These are phyloP conservation scores for Botia kubotai DNA, from an alignment of 2,797 vertebrate species.

Conservation along the genomic window DNA sequence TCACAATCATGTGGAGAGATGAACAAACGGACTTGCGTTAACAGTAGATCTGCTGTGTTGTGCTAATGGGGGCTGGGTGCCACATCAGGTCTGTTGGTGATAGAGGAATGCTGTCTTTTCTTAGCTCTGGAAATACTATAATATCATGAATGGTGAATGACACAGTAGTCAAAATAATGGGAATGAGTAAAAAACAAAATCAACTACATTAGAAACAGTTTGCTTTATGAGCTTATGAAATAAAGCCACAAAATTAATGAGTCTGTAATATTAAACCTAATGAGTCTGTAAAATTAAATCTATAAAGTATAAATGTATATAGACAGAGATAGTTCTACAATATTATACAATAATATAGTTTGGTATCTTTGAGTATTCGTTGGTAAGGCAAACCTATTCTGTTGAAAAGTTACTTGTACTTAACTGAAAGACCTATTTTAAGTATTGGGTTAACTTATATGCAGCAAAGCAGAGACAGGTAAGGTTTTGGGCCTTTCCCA, in stretches of 20 bases:
- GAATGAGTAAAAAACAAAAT: not conserved
- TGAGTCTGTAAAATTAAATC: not conserved
- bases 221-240: too few species aligned
- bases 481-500: constrained; percentile 28
- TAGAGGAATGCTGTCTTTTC: constrained; percentile 28
- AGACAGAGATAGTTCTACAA: too few species aligned
- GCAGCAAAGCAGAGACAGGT: constrained; percentile 3
- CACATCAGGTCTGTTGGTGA: constrained; percentile 28
- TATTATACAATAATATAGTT: not conserved
- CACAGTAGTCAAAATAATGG: not conserved
- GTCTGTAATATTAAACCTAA: not conserved
- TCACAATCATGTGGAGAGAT: constrained; percentile 63
- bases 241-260: not conserved
- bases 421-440: not conserved
- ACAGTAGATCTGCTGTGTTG: constrained; percentile 37
- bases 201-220: not conserved
- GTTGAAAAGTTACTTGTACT: not conserved
- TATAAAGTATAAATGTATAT: too few species aligned
- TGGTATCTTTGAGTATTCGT: not conserved
- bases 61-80: constrained; percentile 38
- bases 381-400: not conserved
- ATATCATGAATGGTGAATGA: constrained; percentile 7
- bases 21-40: constrained; percentile 61
- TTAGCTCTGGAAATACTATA: not conserved
- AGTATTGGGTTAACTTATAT: constrained; percentile 12